Conservation (phyloP, 2,888 invertebrate genomes). For the Scaptomyza cyrtandrae region DNA sequence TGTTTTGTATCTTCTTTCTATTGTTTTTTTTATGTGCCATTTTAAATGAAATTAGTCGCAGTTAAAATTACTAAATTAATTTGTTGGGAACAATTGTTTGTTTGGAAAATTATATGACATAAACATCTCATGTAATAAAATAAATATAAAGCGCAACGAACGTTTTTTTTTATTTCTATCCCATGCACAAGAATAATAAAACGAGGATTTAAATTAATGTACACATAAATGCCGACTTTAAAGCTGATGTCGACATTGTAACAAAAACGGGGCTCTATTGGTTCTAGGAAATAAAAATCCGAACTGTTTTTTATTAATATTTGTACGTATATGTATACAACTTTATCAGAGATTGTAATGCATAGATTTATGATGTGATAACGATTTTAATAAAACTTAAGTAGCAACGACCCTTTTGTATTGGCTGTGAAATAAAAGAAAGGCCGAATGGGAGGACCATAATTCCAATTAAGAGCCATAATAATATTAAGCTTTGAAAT, state of each 20-base stretch:
- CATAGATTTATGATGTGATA: constrained; percentile 2
- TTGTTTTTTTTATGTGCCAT: constrained; percentile 14
- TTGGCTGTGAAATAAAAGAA: not conserved
- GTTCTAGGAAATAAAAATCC: not conserved
- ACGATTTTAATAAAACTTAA: not conserved
- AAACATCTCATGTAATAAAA: constrained; percentile 18
- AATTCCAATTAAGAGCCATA: constrained; percentile 25
- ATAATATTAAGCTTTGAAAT: constrained; percentile 20
- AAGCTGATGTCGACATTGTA: not conserved
- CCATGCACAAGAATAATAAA: constrained; percentile 47
- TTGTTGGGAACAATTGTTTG: constrained; percentile 19
- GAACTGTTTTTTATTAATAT: not conserved
- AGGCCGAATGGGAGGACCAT: constrained; percentile 2
- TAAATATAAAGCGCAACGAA: not conserved
- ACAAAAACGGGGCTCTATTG: not conserved
- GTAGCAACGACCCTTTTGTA: not conserved
- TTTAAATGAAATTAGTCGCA: constrained; percentile 15
- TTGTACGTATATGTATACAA: not conserved
- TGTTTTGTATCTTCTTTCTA: not conserved
- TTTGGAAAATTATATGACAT: constrained; percentile 36
- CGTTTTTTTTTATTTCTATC: constrained; percentile 31
- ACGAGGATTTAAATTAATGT: constrained; percentile 6
- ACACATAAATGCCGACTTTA: not conserved
- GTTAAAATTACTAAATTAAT: not conserved
- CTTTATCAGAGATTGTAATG: not conserved